Evolutionary conservation across 2,113 vertebrate genomes (phyloP).

Genomic region (Aphyosemion australe): DNA sequence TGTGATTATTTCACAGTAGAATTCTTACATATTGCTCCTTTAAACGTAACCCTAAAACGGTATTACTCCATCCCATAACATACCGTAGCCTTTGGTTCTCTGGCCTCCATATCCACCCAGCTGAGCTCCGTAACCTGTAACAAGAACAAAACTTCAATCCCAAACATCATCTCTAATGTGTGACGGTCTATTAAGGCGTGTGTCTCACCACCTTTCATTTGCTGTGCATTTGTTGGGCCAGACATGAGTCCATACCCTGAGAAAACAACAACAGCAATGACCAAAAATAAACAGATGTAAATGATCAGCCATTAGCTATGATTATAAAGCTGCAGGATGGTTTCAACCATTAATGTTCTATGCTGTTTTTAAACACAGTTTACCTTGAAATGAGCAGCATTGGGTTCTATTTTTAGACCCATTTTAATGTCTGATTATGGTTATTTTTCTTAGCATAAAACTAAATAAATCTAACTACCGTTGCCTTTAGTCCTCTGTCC

Average conservation of each 20-base stretch:
- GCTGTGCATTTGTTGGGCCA: background rate
- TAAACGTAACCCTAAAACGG: no score
- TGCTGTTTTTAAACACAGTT: no score
- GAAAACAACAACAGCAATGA: background rate
- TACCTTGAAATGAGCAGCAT: no score
- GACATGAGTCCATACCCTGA: background rate
- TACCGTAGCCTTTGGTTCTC: background rate
- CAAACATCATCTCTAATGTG: background rate
- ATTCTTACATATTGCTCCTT: no score
- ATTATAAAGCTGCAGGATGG: no score
- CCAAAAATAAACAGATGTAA: background rate
- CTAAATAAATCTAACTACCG: constrained; percentile 8
- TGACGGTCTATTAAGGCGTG: background rate
- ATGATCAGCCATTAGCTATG: no score
- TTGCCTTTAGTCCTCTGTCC: constrained; percentile 56
- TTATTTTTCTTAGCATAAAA: no score
- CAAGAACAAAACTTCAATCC: background rate
- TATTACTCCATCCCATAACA: background rate
- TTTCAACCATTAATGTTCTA: no score
- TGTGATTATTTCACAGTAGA: no score
- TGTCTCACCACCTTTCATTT: background rate
- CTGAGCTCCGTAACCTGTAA: constrained; percentile 38
- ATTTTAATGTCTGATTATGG: no score
- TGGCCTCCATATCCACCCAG: background rate
- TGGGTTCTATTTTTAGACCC: no score